phyloP scores from a whole-genome alignment of 2,113 vertebrate species.

The Elephas maximus region DNA sequence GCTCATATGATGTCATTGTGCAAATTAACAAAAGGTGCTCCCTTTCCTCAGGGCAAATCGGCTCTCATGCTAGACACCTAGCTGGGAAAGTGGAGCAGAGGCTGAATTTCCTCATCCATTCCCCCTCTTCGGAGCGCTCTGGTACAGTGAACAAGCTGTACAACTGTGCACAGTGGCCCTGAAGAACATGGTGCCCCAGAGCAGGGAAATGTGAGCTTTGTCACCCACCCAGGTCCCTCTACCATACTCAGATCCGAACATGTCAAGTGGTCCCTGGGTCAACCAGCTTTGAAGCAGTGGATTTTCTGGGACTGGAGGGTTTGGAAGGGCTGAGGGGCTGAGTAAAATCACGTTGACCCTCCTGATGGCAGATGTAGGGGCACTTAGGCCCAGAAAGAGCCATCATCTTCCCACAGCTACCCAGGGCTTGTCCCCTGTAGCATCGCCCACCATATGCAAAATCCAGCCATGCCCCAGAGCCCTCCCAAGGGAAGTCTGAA shows the following conservation, averaged over 20 bases:
- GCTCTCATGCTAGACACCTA: rapidly evolving
- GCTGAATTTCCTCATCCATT: too few relatives aligned
- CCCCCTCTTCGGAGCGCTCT: background rate
- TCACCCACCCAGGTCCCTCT: background rate
- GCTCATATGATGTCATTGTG: rapidly evolving
- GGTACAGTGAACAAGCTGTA: background rate
- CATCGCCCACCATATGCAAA: rapidly evolving
- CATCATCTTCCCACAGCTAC: rapidly evolving
- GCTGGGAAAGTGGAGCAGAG: background rate
- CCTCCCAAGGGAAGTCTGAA: background rate
- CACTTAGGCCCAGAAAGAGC: background rate
- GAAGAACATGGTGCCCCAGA: background rate
- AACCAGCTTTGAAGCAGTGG: background rate
- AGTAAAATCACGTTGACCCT: background rate
- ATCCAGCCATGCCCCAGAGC: too few relatives aligned
- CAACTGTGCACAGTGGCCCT: background rate
- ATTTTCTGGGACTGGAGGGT: background rate
- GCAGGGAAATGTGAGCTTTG: background rate
- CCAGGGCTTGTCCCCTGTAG: background rate
- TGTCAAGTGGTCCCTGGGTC: background rate
- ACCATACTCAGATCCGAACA: background rate
- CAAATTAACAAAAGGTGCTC: background rate
- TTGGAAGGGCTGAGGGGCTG: background rate
- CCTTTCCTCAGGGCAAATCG: background rate
- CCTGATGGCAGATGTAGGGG: background rate